Conservation (phyloP, 2,888 invertebrate genomes). For the Trichacis sp. region DNA sequence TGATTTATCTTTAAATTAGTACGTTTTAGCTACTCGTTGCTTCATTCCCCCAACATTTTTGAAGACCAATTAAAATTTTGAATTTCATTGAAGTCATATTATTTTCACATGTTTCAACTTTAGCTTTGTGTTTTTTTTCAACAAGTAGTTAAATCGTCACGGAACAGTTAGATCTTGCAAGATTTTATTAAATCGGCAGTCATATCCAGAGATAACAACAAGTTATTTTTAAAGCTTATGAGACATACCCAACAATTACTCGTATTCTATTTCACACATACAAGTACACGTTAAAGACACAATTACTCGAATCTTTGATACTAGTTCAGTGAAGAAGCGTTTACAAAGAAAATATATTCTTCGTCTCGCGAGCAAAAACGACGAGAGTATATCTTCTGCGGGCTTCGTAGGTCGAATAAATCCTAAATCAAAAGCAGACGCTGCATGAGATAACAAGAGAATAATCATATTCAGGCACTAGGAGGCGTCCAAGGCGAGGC, state of each 20-base stretch:
- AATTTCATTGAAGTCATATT: too few species aligned
- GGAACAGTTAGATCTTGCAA: too few species aligned
- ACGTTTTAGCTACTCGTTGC: too few species aligned
- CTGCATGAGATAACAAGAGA: conserved; percentile 58
- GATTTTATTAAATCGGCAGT: conserved; percentile 22
- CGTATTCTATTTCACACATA: background rate
- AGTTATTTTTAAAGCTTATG: conserved; percentile 37
- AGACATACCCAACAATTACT: conserved; percentile 30
- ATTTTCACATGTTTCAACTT: too few species aligned
- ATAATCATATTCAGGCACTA: conserved; percentile 66
- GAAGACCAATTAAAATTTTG: too few species aligned
- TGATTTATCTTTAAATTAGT: too few species aligned
- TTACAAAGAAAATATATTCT: conserved; percentile 27
- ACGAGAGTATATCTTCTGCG: conserved; percentile 19
- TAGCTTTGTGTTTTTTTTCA: too few species aligned
- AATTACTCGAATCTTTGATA: conserved; percentile 24
- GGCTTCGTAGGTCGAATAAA: conserved; percentile 35
- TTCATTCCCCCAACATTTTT: too few species aligned
- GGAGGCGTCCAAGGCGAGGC: conserved; percentile 85
- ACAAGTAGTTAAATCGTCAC: too few species aligned
- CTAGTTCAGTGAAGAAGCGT: conserved; percentile 34
- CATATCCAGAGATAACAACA: conserved; percentile 28
- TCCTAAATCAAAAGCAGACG: conserved; percentile 49
- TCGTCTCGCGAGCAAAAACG: conserved; percentile 19
- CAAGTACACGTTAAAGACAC: conserved; percentile 2